A percentile compares a stretch with the other conserved stretches of the same genome.
These are phyloP conservation scores for Artibeus lituratus DNA, from an alignment of 2,797 vertebrate genomes.

Conservation along the genomic window DNA sequence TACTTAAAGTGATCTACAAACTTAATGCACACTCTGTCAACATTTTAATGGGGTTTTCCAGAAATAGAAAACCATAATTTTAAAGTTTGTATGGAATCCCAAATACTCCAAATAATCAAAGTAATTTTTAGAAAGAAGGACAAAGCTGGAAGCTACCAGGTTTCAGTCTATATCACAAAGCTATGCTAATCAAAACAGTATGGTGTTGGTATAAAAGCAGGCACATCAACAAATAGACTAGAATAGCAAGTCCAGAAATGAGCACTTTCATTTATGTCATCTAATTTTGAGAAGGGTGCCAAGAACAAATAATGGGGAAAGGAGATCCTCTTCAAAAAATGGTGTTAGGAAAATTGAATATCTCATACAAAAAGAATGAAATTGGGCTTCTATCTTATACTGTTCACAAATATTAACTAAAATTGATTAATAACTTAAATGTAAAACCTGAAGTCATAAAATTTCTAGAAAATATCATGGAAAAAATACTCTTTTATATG, in stretches of 20 bases:
- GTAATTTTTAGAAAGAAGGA: neutral
- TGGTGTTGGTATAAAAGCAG: neutral
- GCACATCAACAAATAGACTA: neutral
- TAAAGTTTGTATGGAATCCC: neutral
- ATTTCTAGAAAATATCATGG: neutral
- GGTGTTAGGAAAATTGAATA: neutral
- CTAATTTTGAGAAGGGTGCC: neutral
- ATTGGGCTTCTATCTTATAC: neutral
- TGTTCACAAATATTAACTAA: neutral
- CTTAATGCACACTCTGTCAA: neutral
- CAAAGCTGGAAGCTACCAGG: neutral
- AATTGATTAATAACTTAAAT: neutral
- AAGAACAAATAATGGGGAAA: neutral
- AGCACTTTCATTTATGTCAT: neutral
- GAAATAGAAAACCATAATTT: neutral
- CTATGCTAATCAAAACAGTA: neutral
- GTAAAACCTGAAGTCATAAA: neutral
- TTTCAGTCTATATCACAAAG: neutral
- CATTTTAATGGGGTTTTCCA: neutral
- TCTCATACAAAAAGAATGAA: neutral
- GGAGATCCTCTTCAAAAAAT: neutral
- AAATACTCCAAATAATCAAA: neutral
- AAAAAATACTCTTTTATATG: neutral
- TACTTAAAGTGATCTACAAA: neutral
- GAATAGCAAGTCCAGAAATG: neutral